These are phyloP conservation scores for Schizaphis graminum DNA, from an alignment of 2,888 invertebrate genomes.

Conservation along the genomic window DNA sequence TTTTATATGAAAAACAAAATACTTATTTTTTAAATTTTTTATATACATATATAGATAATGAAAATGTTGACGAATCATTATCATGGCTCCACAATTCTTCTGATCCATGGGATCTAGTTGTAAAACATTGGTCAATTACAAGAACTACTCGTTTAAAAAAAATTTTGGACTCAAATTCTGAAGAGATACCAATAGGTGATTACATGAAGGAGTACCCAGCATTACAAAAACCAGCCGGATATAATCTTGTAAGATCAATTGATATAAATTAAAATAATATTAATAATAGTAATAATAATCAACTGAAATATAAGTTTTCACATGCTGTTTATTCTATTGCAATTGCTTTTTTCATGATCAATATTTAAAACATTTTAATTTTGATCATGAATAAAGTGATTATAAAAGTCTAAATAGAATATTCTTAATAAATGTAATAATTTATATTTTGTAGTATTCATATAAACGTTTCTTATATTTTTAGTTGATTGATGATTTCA, in stretches of 20 bases:
- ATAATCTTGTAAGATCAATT: background rate
- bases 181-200: slow-evolving; percentile 1
- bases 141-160: background rate
- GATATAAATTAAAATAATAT: too few species aligned
- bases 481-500: background rate
- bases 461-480: background rate
- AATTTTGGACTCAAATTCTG: slow-evolving; percentile 16
- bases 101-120: slow-evolving; percentile 1
- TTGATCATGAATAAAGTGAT: background rate
- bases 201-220: slow-evolving; percentile 23
- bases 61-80: slow-evolving; percentile 19
- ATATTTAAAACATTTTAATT: background rate
- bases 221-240: background rate
- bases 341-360: background rate
- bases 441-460: background rate
- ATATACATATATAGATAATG: background rate
- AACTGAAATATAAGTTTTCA: background rate
- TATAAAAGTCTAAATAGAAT: background rate
- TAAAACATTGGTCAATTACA: background rate
- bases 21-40: background rate
- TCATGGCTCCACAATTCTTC: slow-evolving; percentile 2
- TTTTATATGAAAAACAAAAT: background rate
- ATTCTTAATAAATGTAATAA: background rate
- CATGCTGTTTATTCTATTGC: background rate
- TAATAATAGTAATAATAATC: too few species aligned